These are phyloP conservation scores for Hirudinaria manillensis DNA, from an alignment of 2,888 invertebrate genomes.

Conservation along the genomic window DNA sequence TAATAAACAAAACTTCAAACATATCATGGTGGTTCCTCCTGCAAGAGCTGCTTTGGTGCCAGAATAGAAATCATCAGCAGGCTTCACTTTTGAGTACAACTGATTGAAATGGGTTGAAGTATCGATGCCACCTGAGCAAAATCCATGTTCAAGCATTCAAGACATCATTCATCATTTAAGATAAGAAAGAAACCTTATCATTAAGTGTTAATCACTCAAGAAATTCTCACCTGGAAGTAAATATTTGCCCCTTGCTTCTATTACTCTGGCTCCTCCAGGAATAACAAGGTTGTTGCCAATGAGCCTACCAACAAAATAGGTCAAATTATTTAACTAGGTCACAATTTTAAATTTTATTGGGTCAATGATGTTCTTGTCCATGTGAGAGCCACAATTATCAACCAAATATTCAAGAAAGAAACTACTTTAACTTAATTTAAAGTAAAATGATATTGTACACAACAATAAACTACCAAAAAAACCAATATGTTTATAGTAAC, in stretches of 20 bases:
- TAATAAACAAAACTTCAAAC: conserved; percentile 58
- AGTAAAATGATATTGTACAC: too few species aligned
- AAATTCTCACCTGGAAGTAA: conserved; percentile 67
- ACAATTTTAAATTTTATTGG: too few species aligned
- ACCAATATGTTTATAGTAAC: too few species aligned
- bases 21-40: conserved; percentile 95
- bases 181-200: too few species aligned
- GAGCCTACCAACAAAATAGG: conserved; percentile 60
- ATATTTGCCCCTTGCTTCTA: conserved; percentile 85
- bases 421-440: too few species aligned
- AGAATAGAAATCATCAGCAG: conserved; percentile 91
- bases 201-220: neutral
- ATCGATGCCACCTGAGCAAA: conserved; percentile 74
- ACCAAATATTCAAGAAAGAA: too few species aligned
- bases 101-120: conserved; percentile 94
- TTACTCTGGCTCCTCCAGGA: conserved; percentile 83
- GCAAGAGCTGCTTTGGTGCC: conserved; percentile 94
- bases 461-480: too few species aligned
- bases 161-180: neutral
- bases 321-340: too few species aligned
- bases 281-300: conserved; percentile 62
- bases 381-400: too few species aligned
- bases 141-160: neutral
- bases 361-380: too few species aligned
- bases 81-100: conserved; percentile 80